phyloP scores from a whole-genome alignment of 2,113 vertebrate genomes.

The Tragelaphus imberbis region DNA sequence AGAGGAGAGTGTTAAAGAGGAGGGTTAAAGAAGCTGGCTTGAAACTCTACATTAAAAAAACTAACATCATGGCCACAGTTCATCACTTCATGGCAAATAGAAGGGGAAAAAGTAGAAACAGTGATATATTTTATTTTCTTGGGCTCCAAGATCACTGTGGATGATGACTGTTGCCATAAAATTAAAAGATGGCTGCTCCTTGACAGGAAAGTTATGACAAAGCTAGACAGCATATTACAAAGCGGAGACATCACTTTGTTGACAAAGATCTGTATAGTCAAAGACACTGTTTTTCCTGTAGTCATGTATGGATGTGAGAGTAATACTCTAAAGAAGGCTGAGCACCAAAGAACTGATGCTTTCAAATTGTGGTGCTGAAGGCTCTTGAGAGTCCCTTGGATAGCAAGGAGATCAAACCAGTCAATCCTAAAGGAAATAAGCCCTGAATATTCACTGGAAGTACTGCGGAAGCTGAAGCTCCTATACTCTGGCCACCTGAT shows the following conservation, averaged over 20 bases:
- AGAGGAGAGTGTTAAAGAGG: background rate
- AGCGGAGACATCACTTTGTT: background rate
- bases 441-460: background rate
- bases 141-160: background rate
- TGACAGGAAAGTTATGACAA: background rate
- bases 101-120: background rate
- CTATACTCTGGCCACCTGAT: background rate
- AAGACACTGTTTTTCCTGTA: background rate
- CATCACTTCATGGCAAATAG: background rate
- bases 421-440: background rate
- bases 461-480: background rate
- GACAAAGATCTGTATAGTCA: background rate
- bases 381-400: background rate
- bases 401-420: background rate
- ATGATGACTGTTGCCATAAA: background rate
- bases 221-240: background rate
- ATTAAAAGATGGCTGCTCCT: background rate
- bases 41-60: background rate
- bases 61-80: background rate
- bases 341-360: background rate
- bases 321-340: background rate
- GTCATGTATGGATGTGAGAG: background rate
- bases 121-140: background rate
- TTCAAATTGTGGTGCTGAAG: background rate
- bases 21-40: background rate